Conservation (phyloP, 1,140 invertebrate genomes). For the Lepidurus apus region DNA sequence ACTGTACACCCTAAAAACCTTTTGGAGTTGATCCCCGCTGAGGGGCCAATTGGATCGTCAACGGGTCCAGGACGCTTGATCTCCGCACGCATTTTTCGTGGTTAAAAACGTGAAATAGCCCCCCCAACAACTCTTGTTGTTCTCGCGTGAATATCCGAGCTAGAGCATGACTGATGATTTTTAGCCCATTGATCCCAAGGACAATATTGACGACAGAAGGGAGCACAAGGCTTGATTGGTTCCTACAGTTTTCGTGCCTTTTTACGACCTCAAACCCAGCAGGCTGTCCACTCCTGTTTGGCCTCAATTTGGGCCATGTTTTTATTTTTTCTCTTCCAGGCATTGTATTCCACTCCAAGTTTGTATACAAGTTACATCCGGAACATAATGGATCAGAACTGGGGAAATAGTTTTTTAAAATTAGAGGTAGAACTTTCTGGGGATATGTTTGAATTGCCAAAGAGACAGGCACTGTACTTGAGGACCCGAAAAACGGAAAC, state of each 20-base stretch:
- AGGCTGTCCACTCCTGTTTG: background rate
- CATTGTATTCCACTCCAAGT: too few species aligned
- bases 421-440: too few species aligned
- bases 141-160: background rate
- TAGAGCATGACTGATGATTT: conserved; percentile 6
- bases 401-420: too few species aligned
- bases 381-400: too few species aligned
- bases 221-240: background rate
- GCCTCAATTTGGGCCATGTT: background rate
- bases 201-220: conserved; percentile 3
- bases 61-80: background rate
- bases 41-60: conserved; percentile 17
- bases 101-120: conserved; percentile 5
- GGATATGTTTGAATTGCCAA: too few species aligned
- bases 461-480: too few species aligned
- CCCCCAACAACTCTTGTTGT: background rate
- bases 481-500: background rate
- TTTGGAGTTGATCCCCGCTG: conserved; percentile 17
- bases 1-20: background rate
- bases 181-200: conserved; percentile 14
- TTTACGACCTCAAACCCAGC: background rate
- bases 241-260: conserved; percentile 1
- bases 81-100: background rate
- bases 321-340: too few species aligned
- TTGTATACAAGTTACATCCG: too few species aligned